Percentiles rank a stretch among this genome's conserved stretches.
Evolutionary conservation across 2,113 vertebrate species (phyloP).

Genomic region (Circaetus cinerascens): DNA sequence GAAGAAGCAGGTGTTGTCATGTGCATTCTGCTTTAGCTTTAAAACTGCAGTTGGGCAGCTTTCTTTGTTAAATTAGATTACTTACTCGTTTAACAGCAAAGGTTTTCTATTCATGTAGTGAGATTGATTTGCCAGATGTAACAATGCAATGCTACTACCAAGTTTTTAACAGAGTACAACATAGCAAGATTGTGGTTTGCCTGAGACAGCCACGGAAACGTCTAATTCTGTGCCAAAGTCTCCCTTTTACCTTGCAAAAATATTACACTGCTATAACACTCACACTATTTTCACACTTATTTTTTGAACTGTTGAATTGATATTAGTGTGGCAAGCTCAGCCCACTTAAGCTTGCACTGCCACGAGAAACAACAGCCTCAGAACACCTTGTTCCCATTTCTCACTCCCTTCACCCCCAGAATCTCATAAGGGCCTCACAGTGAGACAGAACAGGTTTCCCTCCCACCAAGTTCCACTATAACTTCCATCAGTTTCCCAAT

Average conservation of each 20-base stretch:
- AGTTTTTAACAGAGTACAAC: not conserved
- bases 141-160: not conserved
- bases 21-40: not conserved
- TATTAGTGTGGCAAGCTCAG: not conserved
- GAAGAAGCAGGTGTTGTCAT: not conserved
- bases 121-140: not conserved
- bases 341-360: not conserved
- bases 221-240: not conserved
- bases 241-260: not conserved
- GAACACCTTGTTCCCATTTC: not conserved
- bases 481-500: not conserved
- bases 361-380: not conserved
- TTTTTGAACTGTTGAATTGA: not conserved
- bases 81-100: not conserved
- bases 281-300: not conserved
- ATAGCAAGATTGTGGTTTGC: not conserved
- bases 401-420: not conserved
- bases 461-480: not conserved
- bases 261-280: not conserved
- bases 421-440: not conserved
- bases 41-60: not conserved
- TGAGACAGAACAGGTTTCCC: not conserved
- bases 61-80: not conserved
- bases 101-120: not conserved
- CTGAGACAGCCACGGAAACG: not conserved